Conservation (phyloP, 1,140 invertebrate species). For the Anadara kagoshimensis region DNA sequence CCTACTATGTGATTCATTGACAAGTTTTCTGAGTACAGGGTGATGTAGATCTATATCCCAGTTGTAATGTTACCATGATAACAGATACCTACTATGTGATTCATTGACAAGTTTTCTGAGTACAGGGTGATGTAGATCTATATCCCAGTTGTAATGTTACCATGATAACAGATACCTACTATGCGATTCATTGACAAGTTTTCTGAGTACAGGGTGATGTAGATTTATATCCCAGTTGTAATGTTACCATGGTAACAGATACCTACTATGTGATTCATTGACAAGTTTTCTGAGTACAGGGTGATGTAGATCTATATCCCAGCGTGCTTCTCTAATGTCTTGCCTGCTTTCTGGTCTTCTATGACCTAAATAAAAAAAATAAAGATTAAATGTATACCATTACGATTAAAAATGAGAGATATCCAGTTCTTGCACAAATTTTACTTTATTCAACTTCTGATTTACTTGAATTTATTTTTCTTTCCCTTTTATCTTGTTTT, state of each 20-base stretch:
- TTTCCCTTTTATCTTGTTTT: too few relatives aligned
- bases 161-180: too few relatives aligned
- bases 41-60: constrained; percentile 70
- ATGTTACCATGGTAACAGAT: constrained; percentile 27
- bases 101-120: too few relatives aligned
- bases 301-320: constrained; percentile 69
- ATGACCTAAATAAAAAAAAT: not conserved
- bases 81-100: too few relatives aligned
- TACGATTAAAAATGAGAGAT: too few relatives aligned
- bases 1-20: constrained; percentile 90
- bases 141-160: too few relatives aligned
- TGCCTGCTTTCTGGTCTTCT: not conserved
- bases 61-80: too few relatives aligned
- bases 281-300: constrained; percentile 81
- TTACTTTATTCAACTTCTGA: too few relatives aligned
- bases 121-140: too few relatives aligned
- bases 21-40: constrained; percentile 79
- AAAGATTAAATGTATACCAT: not conserved
- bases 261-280: constrained; percentile 90
- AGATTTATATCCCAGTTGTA: constrained; percentile 69
- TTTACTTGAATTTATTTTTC: not conserved
- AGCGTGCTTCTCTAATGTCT: constrained; percentile 63
- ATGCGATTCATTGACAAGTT: too few relatives aligned
- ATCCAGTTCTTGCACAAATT: too few relatives aligned
- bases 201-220: constrained; percentile 74